Evolutionary conservation across 2,888 invertebrate genomes (phyloP), one percentile per base, ranked within the genome.

Genomic region (Tholera decimalis): DNA sequence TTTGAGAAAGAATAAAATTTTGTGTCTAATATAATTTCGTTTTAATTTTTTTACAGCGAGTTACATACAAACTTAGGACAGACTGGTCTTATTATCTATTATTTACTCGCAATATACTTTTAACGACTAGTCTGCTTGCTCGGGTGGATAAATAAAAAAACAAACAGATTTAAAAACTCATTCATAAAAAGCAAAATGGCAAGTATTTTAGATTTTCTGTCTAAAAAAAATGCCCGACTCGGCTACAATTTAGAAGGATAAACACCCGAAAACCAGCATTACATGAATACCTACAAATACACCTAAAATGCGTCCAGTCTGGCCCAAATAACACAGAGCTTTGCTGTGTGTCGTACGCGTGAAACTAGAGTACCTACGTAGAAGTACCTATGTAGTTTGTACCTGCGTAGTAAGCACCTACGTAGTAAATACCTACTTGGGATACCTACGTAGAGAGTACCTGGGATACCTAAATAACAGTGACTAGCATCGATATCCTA

Each of bases 281-380:
- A 26, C 37, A 37, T 43, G 1, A 26, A 60, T 37, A n/a, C 11
- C 22, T 74, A 66, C 24, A 44, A 65, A 61, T 51, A 57, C 30
- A 18, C 35, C 28, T 62, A 53, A 62, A 51, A 47, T 60, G 24
- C 49, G 35, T 5, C 68, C 65, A 75, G 69, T 63, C 79, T 68
- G 70, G 41, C 77, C 66, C 58, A 30, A 37, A 49, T 75, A 69
- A 59, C 70, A 74, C 63, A 76, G 61, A 78, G 76, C 80, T 74
- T 57, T 49, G 65, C 74, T 86, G 87, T 88, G 91, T 90, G 89
- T 89, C 83, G 86, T 84, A 89, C 90, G 90, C 91, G 72, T 81
- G 81, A 63, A 33, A 54, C 60, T 73, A 67, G 9, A 64, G n/a
- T n/a, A n/a, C n/a, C n/a, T n/a, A n/a, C n/a, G n/a, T 82, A 82